A percentile compares a stretch with the other conserved stretches of the same genome.
These are phyloP conservation scores for Smutsia temminckii DNA, from an alignment of 2,797 vertebrate species.

Conservation along the genomic window DNA sequence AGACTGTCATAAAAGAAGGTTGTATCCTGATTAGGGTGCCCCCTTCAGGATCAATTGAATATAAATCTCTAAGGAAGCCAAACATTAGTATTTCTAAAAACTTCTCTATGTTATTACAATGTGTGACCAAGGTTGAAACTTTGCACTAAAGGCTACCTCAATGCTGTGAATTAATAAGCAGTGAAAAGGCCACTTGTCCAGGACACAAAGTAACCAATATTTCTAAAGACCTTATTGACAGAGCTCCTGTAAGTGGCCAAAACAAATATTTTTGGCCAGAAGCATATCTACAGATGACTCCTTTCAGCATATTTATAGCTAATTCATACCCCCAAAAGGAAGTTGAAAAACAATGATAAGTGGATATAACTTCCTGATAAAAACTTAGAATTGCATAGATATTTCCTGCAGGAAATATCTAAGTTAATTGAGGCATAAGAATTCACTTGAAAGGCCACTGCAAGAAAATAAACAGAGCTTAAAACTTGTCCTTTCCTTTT, in stretches of 20 bases:
- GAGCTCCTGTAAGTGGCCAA: slow-evolving; percentile 42
- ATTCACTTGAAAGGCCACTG: slow-evolving; percentile 57
- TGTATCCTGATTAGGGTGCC: background rate
- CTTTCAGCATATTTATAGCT: slow-evolving; percentile 62
- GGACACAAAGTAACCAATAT: slow-evolving; percentile 15
- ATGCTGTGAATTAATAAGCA: background rate
- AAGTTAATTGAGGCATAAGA: slow-evolving; percentile 64
- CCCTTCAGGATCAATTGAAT: background rate
- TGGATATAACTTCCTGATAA: slow-evolving; percentile 72
- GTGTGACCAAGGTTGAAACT: background rate
- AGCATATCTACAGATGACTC: slow-evolving; percentile 57
- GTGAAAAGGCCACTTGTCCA: slow-evolving; percentile 14
- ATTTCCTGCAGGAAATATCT: slow-evolving; percentile 72
- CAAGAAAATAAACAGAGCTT: slow-evolving; percentile 46
- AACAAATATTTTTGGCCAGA: slow-evolving; percentile 52
- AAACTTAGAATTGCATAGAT: slow-evolving; percentile 59
- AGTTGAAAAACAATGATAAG: slow-evolving; percentile 62
- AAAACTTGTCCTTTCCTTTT: slow-evolving; percentile 1
- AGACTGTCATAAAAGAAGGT: background rate
- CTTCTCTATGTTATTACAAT: background rate
- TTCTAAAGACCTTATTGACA: slow-evolving; percentile 36
- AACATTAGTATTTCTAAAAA: background rate
- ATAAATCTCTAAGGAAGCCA: background rate
- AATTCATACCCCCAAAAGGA: slow-evolving; percentile 49
- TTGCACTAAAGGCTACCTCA: background rate